A percentile compares a stretch with the other conserved stretches of the same genome.
Evolutionary conservation across 2,797 vertebrate genomes (phyloP).

Genomic region (Sebastes matsubarae): DNA sequence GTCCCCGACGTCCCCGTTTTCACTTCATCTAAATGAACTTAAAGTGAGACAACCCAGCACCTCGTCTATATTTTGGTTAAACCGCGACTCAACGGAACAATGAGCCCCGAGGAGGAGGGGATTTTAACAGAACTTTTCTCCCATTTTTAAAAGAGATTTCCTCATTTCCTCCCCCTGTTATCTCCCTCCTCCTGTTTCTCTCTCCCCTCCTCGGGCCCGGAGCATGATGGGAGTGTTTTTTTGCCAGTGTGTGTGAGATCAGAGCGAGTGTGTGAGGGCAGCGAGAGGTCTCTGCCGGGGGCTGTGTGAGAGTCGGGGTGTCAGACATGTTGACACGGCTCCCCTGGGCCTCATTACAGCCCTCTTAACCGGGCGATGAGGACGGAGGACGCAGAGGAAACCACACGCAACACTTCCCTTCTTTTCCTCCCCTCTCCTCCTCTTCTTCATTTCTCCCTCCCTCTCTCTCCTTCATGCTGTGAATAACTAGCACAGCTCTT

Average conservation of each 20-base stretch:
- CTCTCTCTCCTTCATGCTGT: conserved; percentile 1
- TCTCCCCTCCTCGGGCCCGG: not conserved
- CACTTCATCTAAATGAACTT: not conserved
- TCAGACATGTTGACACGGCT: conserved; percentile 55
- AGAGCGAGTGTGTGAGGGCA: conserved; percentile 46
- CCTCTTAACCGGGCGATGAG: conserved; percentile 25
- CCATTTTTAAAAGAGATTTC: conserved; percentile 4
- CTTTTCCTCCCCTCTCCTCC: not conserved
- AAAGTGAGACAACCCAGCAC: not conserved
- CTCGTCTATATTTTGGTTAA: not conserved
- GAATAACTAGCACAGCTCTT: conserved; percentile 32
- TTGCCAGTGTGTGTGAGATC: conserved; percentile 23
- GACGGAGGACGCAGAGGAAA: conserved; percentile 12
- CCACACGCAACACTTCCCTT: not conserved
- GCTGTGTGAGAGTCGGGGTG: conserved; percentile 36
- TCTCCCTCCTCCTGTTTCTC: not conserved
- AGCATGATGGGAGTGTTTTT: conserved; percentile 17
- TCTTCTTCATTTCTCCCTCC: not conserved
- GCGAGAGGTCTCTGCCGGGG: conserved; percentile 42
- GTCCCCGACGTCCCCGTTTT: not conserved
- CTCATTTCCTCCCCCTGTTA: not conserved
- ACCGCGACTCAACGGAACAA: not conserved
- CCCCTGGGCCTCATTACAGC: conserved; percentile 57
- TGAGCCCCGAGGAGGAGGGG: not conserved
- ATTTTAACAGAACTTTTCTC: conserved; percentile 7